Conservation (phyloP, 2,797 vertebrate genomes). For the Rhinophrynus dorsalis region DNA sequence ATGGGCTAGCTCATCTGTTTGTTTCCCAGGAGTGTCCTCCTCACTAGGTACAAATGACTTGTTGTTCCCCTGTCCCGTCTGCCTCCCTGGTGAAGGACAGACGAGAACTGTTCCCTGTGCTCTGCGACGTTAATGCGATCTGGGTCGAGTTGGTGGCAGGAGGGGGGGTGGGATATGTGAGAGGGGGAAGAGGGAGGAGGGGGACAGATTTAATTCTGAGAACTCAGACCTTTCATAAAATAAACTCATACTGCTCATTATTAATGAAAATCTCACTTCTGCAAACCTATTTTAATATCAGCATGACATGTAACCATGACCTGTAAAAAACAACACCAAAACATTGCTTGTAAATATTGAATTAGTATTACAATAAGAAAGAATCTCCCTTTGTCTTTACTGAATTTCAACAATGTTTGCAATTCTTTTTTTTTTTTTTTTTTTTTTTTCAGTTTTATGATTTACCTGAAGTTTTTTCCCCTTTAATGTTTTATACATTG, state of each 20-base stretch:
- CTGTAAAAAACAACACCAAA: too few relatives aligned
- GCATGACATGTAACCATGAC: too few relatives aligned
- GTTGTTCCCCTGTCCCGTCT: conserved; percentile 79
- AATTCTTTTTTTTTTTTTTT: too few relatives aligned
- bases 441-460: too few relatives aligned
- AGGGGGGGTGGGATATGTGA: conserved; percentile 46
- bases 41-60: conserved; percentile 86
- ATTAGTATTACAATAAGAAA: too few relatives aligned
- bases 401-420: too few relatives aligned
- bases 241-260: conserved; percentile 1
- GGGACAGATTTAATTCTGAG: conserved; percentile 61
- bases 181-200: conserved; percentile 51
- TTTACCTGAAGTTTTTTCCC: too few relatives aligned
- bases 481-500: too few relatives aligned
- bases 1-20: conserved; percentile 83
- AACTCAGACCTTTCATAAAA: conserved; percentile 53
- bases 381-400: too few relatives aligned
- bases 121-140: conserved; percentile 83
- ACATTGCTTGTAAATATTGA: too few relatives aligned
- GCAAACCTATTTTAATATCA: not conserved
- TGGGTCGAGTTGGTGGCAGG: conserved; percentile 70
- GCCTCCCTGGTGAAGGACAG: conserved; percentile 85
- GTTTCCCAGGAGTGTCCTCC: conserved; percentile 90
- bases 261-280: not conserved
- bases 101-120: conserved; percentile 77